phyloP scores from a whole-genome alignment of 2,113 vertebrate genomes.

The Muntiacus reevesi region DNA sequence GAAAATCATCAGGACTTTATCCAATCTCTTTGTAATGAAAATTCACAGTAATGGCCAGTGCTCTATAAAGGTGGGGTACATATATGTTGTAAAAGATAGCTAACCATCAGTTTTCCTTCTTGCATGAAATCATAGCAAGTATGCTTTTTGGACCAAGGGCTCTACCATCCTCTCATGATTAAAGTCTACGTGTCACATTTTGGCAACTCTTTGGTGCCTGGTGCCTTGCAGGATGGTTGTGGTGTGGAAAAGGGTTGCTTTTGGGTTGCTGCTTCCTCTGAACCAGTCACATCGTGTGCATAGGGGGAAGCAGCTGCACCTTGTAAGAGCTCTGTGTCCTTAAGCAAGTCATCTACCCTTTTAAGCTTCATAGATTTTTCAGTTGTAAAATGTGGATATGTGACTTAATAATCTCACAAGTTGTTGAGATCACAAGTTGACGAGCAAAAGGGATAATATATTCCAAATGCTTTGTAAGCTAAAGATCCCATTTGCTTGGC shows the following conservation, averaged over 20 bases:
- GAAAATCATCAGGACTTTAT: constrained; percentile 29
- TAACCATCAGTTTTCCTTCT: constrained; percentile 2
- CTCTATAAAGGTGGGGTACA: neutral
- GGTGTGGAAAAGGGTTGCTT: neutral
- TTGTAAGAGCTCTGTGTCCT: constrained; percentile 37
- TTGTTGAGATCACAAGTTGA: constrained; percentile 11
- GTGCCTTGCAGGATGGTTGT: neutral
- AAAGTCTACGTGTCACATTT: neutral
- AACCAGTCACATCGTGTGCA: neutral
- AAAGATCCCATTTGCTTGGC: neutral
- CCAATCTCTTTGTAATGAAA: constrained; percentile 6
- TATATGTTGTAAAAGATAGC: neutral
- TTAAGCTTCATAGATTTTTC: constrained; percentile 29
- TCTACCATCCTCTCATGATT: neutral
- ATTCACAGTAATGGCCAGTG: constrained; percentile 1
- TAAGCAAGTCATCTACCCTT: constrained; percentile 38
- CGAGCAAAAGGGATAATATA: constrained; percentile 6
- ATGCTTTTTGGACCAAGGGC: neutral
- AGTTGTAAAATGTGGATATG: constrained; percentile 19
- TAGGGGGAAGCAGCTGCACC: neutral
- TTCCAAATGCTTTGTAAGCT: neutral
- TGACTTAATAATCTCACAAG: neutral
- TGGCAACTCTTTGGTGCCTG: neutral
- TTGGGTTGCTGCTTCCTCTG: neutral
- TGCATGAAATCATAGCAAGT: neutral